These are phyloP conservation scores for Clanis bilineata DNA, from an alignment of 2,888 invertebrate genomes.

Conservation along the genomic window DNA sequence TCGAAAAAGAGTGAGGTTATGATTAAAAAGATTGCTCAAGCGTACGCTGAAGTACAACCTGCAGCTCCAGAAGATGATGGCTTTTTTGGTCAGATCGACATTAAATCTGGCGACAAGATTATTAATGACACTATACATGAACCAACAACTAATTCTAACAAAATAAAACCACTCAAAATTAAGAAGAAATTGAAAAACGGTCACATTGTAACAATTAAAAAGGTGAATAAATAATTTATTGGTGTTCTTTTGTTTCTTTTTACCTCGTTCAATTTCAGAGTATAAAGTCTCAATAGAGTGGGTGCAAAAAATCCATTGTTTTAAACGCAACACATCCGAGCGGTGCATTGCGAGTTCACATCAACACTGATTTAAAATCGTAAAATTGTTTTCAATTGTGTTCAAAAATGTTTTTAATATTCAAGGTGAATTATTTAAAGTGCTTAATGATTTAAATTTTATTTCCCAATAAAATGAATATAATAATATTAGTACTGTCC, in stretches of 20 bases:
- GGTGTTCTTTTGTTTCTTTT: not conserved
- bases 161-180: not conserved
- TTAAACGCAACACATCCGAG: no score
- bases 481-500: not conserved
- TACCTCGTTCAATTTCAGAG: not conserved
- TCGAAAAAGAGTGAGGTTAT: slow-evolving; percentile 53
- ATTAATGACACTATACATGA: not conserved
- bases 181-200: slow-evolving; percentile 15
- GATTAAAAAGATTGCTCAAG: slow-evolving; percentile 51
- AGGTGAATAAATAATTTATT: not conserved
- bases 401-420: not conserved
- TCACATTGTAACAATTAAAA: slow-evolving; percentile 2
- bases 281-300: not conserved
- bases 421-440: slow-evolving; percentile 4
- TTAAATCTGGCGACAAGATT: not conserved
- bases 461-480: no score
- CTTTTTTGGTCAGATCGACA: slow-evolving; percentile 28
- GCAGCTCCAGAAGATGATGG: slow-evolving; percentile 23
- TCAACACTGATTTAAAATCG: not conserved
- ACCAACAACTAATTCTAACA: not conserved
- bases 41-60: slow-evolving; percentile 37
- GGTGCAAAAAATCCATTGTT: not conserved
- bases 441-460: not conserved
- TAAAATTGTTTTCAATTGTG: not conserved
- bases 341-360: not conserved